phyloP scores from a whole-genome alignment of 2,888 invertebrate species.

The Liodrosophila aerea region DNA sequence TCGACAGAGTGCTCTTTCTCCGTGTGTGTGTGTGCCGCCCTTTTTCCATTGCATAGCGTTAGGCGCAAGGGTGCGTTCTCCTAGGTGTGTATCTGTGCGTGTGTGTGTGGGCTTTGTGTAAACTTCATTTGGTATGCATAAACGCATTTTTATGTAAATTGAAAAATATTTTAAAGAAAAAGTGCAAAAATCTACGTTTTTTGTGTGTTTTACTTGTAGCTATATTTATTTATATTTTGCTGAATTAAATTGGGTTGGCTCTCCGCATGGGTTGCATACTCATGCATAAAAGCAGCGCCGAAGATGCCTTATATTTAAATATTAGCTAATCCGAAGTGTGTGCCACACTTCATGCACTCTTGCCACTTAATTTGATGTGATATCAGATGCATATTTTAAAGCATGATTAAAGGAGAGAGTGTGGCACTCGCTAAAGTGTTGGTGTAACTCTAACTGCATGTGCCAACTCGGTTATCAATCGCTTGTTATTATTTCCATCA shows the following conservation, averaged over 20 bases:
- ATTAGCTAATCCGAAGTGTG: background rate
- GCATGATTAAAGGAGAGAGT: too few species aligned
- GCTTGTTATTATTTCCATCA: slow-evolving; percentile 29
- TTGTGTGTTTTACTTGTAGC: background rate
- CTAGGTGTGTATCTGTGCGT: slow-evolving; percentile 3
- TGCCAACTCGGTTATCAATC: slow-evolving; percentile 35
- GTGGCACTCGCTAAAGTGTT: too few species aligned
- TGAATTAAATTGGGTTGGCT: background rate
- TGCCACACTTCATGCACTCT: too few species aligned
- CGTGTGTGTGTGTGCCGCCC: slow-evolving; percentile 11
- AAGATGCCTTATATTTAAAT: background rate
- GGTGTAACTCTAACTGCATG: background rate
- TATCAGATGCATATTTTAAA: too few species aligned
- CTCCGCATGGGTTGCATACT: background rate
- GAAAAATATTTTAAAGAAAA: slow-evolving; percentile 53
- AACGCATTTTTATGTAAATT: slow-evolving; percentile 74
- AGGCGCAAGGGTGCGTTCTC: slow-evolving; percentile 40
- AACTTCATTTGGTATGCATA: slow-evolving; percentile 71
- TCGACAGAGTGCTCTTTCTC: slow-evolving; percentile 1
- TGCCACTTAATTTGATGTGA: too few species aligned
- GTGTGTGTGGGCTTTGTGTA: slow-evolving; percentile 40
- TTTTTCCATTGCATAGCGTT: slow-evolving; percentile 53
- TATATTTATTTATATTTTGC: slow-evolving; percentile 6
- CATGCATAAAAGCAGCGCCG: background rate
- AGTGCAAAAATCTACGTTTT: background rate